Evolutionary conservation across 2,113 vertebrate genomes (phyloP), one percentile per base, ranked within the genome.

Genomic region (Limanda limanda): DNA sequence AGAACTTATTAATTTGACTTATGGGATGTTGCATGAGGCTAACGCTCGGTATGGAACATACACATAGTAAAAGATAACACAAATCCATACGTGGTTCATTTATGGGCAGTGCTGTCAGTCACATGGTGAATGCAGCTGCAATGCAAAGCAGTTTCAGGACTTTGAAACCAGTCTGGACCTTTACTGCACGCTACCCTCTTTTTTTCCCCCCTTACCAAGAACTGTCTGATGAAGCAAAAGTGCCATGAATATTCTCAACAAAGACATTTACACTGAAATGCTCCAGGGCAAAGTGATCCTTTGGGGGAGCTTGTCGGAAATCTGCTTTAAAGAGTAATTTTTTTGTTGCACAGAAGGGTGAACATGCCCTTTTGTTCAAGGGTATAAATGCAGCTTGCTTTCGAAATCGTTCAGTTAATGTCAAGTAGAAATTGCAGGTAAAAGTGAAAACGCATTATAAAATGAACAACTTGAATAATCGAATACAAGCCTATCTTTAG

Each of bases 211-310:
- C 6, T 66, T 25, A 63, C 74, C 37, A 62, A 47, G 56, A 73
- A 48, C 52, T 51, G 60, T 76, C 73, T 75, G 78, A 81, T 78
- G 80, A 85, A 78, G 77, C 27, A 74, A 45, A 83, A 74, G 35
- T 67, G 71, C 84, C 63, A 37, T 45, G 64, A 75, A 85, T 68
- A 85, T 61, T 68, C 72, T 79, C 74, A 61, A 71, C 62, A 68
- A 56, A 86, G 79, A 68, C 72, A 56, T 79, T 85, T 54, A 66
- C 40, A 55, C 68, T 35, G 27, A 64, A 77, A 58, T 55, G 66
- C 70, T 54, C 51, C 51, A 54, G 51, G 51, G 51, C 51, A 54
- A 10, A 6, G 2, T 21, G 20, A 7, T 21, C 51, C 51, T n/a
- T 21, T 10, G 20, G 51, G 51, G 69, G 57, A 54, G 62, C 24